A percentile compares a stretch with the other conserved stretches of the same genome.
Evolutionary conservation across 2,797 vertebrate genomes (phyloP).

Genomic region (Periophthalmus magnuspinnatus): DNA sequence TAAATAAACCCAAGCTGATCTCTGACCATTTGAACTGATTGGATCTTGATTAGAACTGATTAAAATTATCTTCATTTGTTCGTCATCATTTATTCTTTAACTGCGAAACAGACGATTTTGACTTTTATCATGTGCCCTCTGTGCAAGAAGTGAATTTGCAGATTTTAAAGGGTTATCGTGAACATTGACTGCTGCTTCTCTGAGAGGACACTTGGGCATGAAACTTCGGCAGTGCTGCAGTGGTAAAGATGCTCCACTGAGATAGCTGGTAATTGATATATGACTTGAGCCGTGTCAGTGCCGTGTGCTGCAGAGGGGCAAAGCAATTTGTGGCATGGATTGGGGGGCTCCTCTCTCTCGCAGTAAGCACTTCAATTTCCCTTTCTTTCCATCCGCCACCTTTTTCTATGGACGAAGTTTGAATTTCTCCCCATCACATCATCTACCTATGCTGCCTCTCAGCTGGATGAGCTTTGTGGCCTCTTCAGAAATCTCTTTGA

Average conservation of each 20-base stretch:
- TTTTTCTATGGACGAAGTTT: conserved; percentile 68
- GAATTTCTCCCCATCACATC: conserved; percentile 59
- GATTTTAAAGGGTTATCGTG: background rate
- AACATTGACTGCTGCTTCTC: background rate
- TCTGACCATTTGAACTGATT: too few species aligned
- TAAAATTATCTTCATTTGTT: background rate
- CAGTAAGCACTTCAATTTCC: conserved; percentile 62
- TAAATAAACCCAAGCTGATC: too few species aligned
- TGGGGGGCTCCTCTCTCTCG: conserved; percentile 48
- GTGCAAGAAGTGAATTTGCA: background rate
- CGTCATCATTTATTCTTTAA: background rate
- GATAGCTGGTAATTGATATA: conserved; percentile 66
- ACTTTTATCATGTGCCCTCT: background rate
- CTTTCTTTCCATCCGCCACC: conserved; percentile 56
- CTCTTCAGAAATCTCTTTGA: conserved; percentile 40
- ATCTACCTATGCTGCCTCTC: conserved; percentile 36
- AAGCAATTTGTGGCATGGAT: conserved; percentile 68
- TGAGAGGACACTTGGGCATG: conserved; percentile 43
- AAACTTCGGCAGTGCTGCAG: conserved; percentile 57
- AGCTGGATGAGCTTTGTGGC: conserved; percentile 43
- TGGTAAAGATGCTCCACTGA: conserved; percentile 53
- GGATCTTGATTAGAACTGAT: background rate
- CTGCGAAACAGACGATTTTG: background rate
- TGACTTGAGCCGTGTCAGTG: conserved; percentile 57
- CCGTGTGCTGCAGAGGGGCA: conserved; percentile 55